phyloP scores from a whole-genome alignment of 1,140 invertebrate genomes.

The Melipona quadrifasciata region DNA sequence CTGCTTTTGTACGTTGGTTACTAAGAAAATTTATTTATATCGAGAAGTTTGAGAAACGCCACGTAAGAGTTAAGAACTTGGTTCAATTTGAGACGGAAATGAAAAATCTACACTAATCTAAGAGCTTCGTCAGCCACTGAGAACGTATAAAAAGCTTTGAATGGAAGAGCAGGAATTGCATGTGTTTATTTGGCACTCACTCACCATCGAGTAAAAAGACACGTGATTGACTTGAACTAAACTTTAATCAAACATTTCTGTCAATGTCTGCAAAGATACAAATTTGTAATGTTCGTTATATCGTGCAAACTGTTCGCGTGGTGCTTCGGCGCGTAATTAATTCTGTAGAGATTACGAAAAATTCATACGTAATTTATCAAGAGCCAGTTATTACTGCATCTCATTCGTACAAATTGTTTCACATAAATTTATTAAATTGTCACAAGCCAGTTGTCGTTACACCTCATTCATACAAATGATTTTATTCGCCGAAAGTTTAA shows the following conservation, averaged over 20 bases:
- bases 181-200: background rate
- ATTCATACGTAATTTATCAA: no score
- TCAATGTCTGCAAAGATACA: background rate
- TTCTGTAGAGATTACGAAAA: no score
- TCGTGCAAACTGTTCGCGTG: no score
- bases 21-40: background rate
- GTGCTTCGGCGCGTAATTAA: background rate
- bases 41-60: background rate
- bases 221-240: background rate
- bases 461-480: background rate
- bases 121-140: background rate
- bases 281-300: background rate
- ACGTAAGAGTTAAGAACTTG: no score
- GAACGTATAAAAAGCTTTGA: background rate
- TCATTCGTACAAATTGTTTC: no score
- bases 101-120: background rate
- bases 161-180: background rate
- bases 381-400: no score
- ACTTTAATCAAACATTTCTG: background rate
- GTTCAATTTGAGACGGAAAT: background rate
- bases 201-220: no score
- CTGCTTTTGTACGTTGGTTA: background rate
- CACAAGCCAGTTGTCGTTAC: background rate
- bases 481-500: background rate
- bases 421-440: no score